Base-by-base conservation (phyloP, 2,113 vertebrate species). In the Ramphastos sulfuratus region DNA sequence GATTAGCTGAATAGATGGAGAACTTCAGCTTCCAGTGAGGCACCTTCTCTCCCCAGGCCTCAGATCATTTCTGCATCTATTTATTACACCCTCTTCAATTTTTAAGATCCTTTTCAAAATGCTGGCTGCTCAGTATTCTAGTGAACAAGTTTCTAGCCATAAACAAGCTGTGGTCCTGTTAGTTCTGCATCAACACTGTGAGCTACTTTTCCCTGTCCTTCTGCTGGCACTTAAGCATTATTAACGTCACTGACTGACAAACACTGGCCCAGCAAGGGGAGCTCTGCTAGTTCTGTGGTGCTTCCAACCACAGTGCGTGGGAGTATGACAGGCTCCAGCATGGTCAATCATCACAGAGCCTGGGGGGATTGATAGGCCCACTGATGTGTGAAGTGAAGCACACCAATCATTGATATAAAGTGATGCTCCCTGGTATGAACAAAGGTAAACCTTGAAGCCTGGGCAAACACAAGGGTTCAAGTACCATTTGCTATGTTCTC, bases 21-120 rank as follows among this genome's bases (percentile, higher is more conserved):
- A 95, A 91, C 82, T 85, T 86, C 16, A 76, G 87, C 75, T 74
- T 91, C 42, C 80, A 88, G 61, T 60, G 65, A 95, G 95, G 88
- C 79, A 94, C 67, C 60, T 90, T 73, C 87, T 94, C 37, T 73
- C 87, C 93, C 37, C 69, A 83, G 61, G 55, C 33, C 42, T 93
- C 65, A 85, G 82, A 94, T 67, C 0, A 78, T 58, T 95, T 92
- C 80, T 88, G 61, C 66, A 67, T 64, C 83, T 88, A 72, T 88
- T 94, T 93, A 82, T 95, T 67, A 83, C 19, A 59, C 4, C 9
- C 48, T 90, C 80, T 90, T 96, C 54, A 74, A 71, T 88, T 81
- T 74, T 95, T 90, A 88, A 87, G 67, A 85, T 30, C 65, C 60
- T 83, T 74, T 77, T 60, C 1, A 78, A 89, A 90, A 90, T 48